Evolutionary conservation across 2,113 vertebrate species (phyloP).

Genomic region (Zootoca vivipara): DNA sequence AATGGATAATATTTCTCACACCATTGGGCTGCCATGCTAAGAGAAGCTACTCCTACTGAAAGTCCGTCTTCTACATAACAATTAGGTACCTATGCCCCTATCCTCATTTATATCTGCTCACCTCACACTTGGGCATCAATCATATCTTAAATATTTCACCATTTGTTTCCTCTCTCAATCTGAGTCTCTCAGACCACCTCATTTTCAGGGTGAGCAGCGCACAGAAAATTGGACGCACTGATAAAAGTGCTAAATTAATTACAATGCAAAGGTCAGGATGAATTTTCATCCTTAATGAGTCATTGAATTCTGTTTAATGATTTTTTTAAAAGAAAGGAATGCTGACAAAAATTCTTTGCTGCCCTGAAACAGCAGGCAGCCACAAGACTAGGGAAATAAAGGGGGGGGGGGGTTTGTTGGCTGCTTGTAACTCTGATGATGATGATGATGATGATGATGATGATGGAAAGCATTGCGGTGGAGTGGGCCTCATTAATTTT

Average conservation of each 20-base stretch:
- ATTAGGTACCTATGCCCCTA: background rate
- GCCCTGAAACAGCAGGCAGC: conserved; percentile 3
- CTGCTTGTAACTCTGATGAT: background rate
- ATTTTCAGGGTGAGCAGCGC: background rate
- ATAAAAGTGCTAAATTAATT: conserved; percentile 29
- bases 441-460: background rate
- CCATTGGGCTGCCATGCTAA: no score
- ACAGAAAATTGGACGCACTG: background rate
- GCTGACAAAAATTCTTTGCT: conserved; percentile 6
- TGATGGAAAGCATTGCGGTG: background rate
- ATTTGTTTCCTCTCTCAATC: background rate
- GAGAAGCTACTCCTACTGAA: background rate
- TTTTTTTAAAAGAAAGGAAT: background rate
- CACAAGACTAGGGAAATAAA: no score
- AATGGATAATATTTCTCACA: no score
- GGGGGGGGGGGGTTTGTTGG: background rate
- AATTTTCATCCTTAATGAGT: conserved; percentile 33
- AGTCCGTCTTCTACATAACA: background rate
- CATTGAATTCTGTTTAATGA: conserved; percentile 10
- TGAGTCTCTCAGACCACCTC: background rate
- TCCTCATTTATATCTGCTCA: background rate
- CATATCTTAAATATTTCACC: background rate
- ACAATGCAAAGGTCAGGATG: conserved; percentile 29
- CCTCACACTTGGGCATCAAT: background rate
- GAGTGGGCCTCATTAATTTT: background rate